Evolutionary conservation across 2,113 vertebrate genomes (phyloP).

Genomic region (Cygnus buccinator): DNA sequence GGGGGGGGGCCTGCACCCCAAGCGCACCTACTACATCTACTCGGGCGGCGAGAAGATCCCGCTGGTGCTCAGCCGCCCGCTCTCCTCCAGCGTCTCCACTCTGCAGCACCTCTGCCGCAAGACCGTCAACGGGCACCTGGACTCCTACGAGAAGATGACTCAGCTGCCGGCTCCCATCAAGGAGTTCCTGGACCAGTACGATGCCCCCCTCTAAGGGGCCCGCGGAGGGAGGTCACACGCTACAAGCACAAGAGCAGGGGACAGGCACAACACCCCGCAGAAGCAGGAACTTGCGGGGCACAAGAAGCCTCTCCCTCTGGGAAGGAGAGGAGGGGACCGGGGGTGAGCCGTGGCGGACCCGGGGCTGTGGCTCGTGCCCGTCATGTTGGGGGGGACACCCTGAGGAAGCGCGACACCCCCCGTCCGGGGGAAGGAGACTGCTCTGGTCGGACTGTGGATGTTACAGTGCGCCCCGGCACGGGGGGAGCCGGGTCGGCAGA

Average conservation of each 20-base stretch:
- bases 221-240: neutral
- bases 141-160: conserved; percentile 85
- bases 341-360: neutral
- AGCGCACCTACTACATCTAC: conserved; percentile 89
- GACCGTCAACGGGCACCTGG: conserved; percentile 91
- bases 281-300: conserved; percentile 10
- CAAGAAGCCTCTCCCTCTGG: neutral
- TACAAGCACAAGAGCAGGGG: conserved; percentile 65
- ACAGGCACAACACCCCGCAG: neutral
- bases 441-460: neutral
- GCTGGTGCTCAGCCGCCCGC: conserved; percentile 88
- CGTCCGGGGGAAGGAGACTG: neutral
- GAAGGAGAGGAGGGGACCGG: neutral
- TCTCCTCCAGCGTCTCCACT: conserved; percentile 86
- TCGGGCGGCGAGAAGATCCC: conserved; percentile 91
- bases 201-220: conserved; percentile 86
- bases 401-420: neutral
- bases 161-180: conserved; percentile 89
- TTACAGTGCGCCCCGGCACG: neutral
- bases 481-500: neutral
- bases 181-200: conserved; percentile 93
- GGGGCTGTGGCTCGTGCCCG: neutral
- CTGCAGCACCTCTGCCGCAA: conserved; percentile 96
- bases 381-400: neutral
- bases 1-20: conserved; percentile 54